These are phyloP conservation scores for Diglossa brunneiventris DNA, from an alignment of 2,113 vertebrate genomes.

Conservation along the genomic window DNA sequence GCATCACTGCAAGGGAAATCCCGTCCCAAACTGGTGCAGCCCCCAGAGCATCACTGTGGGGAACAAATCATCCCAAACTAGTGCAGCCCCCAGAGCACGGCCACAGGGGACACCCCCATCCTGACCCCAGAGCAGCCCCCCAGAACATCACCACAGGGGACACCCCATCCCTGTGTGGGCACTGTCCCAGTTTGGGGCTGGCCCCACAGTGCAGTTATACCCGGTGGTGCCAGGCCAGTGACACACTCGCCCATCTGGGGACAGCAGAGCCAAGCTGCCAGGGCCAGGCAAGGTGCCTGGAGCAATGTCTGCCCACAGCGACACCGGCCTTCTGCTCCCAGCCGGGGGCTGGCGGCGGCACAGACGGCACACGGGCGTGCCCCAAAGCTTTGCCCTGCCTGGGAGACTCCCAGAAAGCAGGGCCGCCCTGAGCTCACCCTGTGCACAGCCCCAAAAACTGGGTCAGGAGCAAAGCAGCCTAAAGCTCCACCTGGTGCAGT, in stretches of 20 bases:
- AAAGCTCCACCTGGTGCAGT: not conserved
- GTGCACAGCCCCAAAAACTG: not conserved
- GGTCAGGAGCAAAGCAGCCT: not conserved
- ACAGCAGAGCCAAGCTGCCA: not conserved
- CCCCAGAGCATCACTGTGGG: no score
- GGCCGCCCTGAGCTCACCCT: not conserved
- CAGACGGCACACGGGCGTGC: not conserved
- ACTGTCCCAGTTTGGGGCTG: not conserved
- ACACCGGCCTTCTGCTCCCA: not conserved
- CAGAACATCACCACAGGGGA: fast-evolving
- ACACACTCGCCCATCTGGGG: not conserved
- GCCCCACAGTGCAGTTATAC: fast-evolving
- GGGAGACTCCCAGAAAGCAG: not conserved
- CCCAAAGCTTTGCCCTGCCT: not conserved
- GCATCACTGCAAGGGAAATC: no score
- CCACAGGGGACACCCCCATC: not conserved
- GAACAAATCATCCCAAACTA: no score
- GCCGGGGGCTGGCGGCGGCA: not conserved
- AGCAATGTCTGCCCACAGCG: not conserved
- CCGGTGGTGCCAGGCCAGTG: not conserved
- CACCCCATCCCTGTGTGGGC: not conserved
- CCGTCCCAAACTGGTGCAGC: no score
- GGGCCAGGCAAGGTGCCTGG: not conserved
- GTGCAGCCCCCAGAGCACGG: fast-evolving
- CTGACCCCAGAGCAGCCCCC: not conserved